Percentiles rank a stretch among this genome's conserved stretches.
Conservation (phyloP, 1,140 invertebrate species). For the Caenorhabditis inopinata region DNA sequence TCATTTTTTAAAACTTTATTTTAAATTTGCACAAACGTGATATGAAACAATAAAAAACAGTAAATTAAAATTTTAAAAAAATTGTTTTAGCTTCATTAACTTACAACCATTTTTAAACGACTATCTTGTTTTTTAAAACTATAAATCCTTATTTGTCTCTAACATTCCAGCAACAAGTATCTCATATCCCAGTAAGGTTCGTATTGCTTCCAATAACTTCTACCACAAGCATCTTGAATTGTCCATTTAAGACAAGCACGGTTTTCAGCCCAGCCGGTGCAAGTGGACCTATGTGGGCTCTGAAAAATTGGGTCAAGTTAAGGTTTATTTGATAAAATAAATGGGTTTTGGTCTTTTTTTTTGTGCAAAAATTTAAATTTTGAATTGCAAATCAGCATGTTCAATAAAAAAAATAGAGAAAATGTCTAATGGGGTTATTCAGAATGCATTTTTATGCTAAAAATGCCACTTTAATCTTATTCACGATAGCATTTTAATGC, state of each 20-base stretch:
- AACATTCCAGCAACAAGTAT: not conserved
- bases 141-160: too few species aligned
- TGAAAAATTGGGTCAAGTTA: not conserved
- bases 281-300: not conserved
- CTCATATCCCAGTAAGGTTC: not conserved
- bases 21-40: too few species aligned
- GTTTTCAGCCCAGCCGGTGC: not conserved
- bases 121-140: not conserved
- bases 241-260: slow-evolving; percentile 27
- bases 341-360: too few species aligned
- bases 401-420: too few species aligned
- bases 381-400: too few species aligned
- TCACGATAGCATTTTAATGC: too few species aligned
- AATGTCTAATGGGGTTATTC: too few species aligned
- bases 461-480: too few species aligned
- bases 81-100: not conserved
- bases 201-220: slow-evolving; percentile 24
- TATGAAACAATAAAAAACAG: not conserved
- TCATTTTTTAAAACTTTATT: too few species aligned
- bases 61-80: not conserved
- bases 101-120: not conserved
- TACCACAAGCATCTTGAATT: not conserved
- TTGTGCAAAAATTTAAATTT: too few species aligned
- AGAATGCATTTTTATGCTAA: too few species aligned
- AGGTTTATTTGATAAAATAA: too few species aligned